Conservation (phyloP, 1,140 invertebrate genomes). For the Aphelinus atriplicis region DNA sequence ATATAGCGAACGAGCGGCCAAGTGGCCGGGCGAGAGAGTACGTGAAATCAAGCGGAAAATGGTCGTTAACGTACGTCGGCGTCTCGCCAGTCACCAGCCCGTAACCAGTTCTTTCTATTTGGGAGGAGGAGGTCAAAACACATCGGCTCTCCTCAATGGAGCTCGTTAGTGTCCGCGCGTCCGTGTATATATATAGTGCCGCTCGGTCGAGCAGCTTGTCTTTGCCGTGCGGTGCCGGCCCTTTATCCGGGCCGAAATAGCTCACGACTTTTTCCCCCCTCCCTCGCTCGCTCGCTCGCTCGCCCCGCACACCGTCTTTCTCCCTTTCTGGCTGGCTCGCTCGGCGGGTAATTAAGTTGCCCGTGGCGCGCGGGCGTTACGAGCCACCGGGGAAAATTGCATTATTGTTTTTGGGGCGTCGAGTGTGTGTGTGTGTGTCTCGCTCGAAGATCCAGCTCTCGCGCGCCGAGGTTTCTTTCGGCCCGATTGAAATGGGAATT, state of each 20-base stretch:
- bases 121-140: slow-evolving; percentile 5
- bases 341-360: slow-evolving; percentile 30
- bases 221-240: not conserved
- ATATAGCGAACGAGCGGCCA: no score
- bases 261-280: not conserved
- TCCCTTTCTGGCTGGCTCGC: not conserved
- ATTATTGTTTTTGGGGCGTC: slow-evolving; percentile 27
- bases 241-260: slow-evolving; percentile 21
- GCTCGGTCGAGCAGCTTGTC: not conserved
- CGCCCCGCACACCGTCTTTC: no score
- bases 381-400: not conserved
- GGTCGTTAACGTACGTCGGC: no score
- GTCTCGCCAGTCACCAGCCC: not conserved
- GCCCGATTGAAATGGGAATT: not conserved
- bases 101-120: slow-evolving; percentile 16
- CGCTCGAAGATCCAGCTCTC: no score
- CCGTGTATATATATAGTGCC: not conserved
- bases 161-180: not conserved
- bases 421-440: not conserved
- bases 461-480: no score
- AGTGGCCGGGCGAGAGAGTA: no score
- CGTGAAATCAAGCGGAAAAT: no score
- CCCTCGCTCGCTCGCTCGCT: no score
- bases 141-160: slow-evolving; percentile 12
- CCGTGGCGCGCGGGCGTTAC: no score